Base-by-base conservation (phyloP, 2,888 invertebrate species). In the Calameuta filiformis region DNA sequence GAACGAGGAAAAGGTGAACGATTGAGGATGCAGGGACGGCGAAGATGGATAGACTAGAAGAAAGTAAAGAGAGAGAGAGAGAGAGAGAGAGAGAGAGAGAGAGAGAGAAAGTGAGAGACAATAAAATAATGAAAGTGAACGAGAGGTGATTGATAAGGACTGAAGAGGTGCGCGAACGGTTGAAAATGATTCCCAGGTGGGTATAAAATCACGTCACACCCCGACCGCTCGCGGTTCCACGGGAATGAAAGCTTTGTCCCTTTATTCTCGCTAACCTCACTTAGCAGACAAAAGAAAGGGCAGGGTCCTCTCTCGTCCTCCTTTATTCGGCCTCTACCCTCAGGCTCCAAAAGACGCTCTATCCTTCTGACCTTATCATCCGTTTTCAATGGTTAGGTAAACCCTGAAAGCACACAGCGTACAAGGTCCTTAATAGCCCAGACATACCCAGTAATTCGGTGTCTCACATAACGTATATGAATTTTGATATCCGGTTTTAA, bases 261-360 rank as follows among this genome's bases (percentile, higher is more conserved):
- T 77, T 69, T 69, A 77, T 77, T 77, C 75, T 75, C 74, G 12
- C 75, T 37, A 75, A 77, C 75, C 77, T 77, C 77, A 71, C 75
- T 77, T 75, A 71, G 35, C 69, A 75, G 71, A 77, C 77, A 75
- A 77, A 77, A 75, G 74, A 75, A 75, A 75, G 35, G 75, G 69
- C 35, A 69, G 75, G 71, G 56, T 56, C 56, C 2, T 56, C 56
- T 23, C 9, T 71, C 33, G 71, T 34, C 33, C 33, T 69, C 12
- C 71, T 71, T 71, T 71, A 71, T 33, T 56, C 56, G 23, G 1
- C 23, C 56, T 23, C 23, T 56, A 56, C 56, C 23, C 6, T 23
- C 23, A 56, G 56, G 56, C 9, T 23, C 9, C 23, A 56, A 23
- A 56, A 9, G 56, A 56, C 9, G 23, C 2, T 56, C 56, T 56